Evolutionary conservation across 2,888 invertebrate species (phyloP).

Genomic region (Perithous albicinctus): DNA sequence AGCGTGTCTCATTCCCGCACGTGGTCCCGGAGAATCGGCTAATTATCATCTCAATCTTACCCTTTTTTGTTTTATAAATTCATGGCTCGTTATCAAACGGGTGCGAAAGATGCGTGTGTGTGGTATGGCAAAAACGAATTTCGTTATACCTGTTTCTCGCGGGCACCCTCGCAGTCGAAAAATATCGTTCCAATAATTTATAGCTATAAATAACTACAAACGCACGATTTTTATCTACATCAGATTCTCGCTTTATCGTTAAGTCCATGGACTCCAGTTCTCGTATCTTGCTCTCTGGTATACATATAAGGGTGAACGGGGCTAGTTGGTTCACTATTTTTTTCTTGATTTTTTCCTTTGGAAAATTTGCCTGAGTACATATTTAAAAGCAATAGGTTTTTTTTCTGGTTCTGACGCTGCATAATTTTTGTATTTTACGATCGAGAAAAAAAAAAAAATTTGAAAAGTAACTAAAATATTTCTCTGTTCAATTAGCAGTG

Average conservation of each 20-base stretch:
- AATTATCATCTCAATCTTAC: slow-evolving; percentile 43
- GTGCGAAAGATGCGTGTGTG: neutral
- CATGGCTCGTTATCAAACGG: slow-evolving; percentile 29
- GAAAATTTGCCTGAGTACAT: too few relatives aligned
- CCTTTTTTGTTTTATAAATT: slow-evolving; percentile 22
- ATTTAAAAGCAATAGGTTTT: too few relatives aligned
- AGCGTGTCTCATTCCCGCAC: slow-evolving; percentile 20
- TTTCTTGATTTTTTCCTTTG: too few relatives aligned
- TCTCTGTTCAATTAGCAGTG: too few relatives aligned
- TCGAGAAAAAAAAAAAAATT: too few relatives aligned
- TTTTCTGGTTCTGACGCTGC: too few relatives aligned
- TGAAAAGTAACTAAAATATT: too few relatives aligned
- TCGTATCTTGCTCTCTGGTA: slow-evolving; percentile 27
- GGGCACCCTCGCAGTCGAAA: neutral
- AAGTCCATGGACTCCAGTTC: slow-evolving; percentile 2
- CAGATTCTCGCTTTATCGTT: slow-evolving; percentile 35
- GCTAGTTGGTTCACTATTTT: too few relatives aligned
- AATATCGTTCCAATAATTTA: neutral
- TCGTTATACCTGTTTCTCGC: neutral
- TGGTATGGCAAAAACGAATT: neutral
- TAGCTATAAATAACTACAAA: neutral
- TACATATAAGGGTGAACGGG: too few relatives aligned
- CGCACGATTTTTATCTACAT: slow-evolving; percentile 34
- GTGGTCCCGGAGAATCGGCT: neutral
- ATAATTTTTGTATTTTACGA: too few relatives aligned